These are phyloP conservation scores for Leptonema lineaticorne DNA, from an alignment of 1,140 invertebrate genomes.

Conservation along the genomic window DNA sequence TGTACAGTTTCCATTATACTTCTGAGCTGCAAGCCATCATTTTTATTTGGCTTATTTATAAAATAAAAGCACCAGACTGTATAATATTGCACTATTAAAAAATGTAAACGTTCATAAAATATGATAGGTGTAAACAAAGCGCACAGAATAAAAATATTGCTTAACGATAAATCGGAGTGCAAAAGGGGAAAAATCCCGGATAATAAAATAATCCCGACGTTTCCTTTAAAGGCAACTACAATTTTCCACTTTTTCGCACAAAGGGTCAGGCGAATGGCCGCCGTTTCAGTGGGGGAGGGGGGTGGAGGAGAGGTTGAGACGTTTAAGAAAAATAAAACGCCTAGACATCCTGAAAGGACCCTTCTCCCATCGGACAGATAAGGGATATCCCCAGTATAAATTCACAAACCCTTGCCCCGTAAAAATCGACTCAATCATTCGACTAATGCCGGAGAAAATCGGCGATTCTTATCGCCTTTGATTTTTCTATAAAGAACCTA, in stretches of 20 bases:
- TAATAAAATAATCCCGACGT: slow-evolving; percentile 24
- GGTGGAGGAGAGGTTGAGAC: too few relatives aligned
- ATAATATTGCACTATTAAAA: too few relatives aligned
- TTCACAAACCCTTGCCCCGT: not conserved
- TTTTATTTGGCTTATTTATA: too few relatives aligned
- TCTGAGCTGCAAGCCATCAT: too few relatives aligned
- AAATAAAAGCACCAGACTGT: too few relatives aligned
- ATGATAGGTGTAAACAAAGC: not conserved
- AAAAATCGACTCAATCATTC: slow-evolving; percentile 6
- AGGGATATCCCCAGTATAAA: slow-evolving; percentile 9
- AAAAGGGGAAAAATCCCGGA: not conserved
- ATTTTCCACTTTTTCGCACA: slow-evolving; percentile 23
- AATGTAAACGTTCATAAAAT: not conserved
- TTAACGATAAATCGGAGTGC: not conserved
- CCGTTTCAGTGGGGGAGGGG: too few relatives aligned
- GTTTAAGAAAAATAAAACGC: slow-evolving; percentile 19
- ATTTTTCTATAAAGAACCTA: too few relatives aligned
- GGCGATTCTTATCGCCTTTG: slow-evolving; percentile 19
- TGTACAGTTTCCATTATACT: too few relatives aligned
- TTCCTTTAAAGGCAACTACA: slow-evolving; percentile 12
- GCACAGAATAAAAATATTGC: not conserved
- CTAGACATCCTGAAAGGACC: not conserved
- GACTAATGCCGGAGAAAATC: slow-evolving; percentile 26
- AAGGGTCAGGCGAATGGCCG: slow-evolving; percentile 23
- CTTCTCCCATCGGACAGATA: not conserved